A percentile compares a stretch with the other conserved stretches of the same genome.
These are phyloP conservation scores for Autographa pulchrina DNA, from an alignment of 2,888 invertebrate species.

Conservation along the genomic window DNA sequence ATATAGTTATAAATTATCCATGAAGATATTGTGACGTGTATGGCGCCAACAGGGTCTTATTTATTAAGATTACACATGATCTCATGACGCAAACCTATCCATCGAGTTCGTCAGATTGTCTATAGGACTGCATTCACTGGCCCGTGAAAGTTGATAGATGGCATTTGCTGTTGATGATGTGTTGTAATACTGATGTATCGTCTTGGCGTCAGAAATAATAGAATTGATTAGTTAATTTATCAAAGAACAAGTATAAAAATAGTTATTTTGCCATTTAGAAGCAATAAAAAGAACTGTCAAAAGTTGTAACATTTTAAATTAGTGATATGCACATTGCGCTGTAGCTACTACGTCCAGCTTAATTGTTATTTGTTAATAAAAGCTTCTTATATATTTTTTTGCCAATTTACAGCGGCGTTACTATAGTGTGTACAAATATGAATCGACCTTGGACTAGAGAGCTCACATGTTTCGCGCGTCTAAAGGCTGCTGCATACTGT, in stretches of 20 bases:
- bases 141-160: background rate
- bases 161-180: background rate
- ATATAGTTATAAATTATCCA: no score
- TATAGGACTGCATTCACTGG: background rate
- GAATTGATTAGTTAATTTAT: no score
- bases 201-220: background rate
- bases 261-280: no score
- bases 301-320: no score
- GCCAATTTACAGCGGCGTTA: conserved; percentile 38
- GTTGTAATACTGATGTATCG: background rate
- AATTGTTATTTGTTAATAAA: background rate
- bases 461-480: conserved; percentile 48
- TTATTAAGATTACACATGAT: background rate
- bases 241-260: no score
- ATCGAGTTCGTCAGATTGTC: background rate
- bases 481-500: conserved; percentile 36
- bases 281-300: no score
- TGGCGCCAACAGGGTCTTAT: background rate
- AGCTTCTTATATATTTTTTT: no score
- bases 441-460: conserved; percentile 74
- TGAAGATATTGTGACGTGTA: background rate
- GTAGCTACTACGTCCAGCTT: no score
- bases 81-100: background rate
- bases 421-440: conserved; percentile 57
- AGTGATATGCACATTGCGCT: no score